These are phyloP conservation scores for Crax fasciolata DNA, from an alignment of 2,797 vertebrate species.

Conservation along the genomic window DNA sequence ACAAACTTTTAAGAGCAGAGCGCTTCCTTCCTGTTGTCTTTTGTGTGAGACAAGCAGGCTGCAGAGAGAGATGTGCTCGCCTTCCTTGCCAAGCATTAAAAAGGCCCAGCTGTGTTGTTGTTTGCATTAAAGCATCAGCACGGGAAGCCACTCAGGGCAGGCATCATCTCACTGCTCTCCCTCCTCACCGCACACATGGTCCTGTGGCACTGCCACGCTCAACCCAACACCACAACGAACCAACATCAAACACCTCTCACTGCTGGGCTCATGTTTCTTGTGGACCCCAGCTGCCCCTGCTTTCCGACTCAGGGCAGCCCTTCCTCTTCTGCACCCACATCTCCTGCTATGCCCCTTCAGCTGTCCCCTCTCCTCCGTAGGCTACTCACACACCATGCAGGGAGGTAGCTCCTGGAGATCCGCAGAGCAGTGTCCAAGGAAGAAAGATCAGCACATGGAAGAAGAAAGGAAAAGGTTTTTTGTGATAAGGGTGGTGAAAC, in stretches of 20 bases:
- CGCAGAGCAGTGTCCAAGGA: background rate
- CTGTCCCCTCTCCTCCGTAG: accelerated
- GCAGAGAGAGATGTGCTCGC: background rate
- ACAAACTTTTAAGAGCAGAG: constrained; percentile 56
- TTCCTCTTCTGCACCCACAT: background rate
- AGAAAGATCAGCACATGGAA: background rate
- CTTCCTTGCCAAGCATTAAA: background rate
- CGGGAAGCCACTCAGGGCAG: background rate
- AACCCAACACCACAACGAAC: accelerated
- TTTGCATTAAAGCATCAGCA: background rate
- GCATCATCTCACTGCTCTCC: background rate
- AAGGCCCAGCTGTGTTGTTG: background rate
- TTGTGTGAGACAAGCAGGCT: background rate
- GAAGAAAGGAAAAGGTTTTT: background rate
- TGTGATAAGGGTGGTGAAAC: too few species aligned
- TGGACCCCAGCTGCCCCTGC: accelerated
- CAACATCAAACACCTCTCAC: background rate
- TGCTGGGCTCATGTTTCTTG: accelerated
- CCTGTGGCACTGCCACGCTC: accelerated
- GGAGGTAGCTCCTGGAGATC: background rate
- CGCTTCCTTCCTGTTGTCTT: constrained; percentile 52
- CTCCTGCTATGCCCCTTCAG: accelerated
- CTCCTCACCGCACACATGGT: accelerated
- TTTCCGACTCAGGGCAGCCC: background rate
- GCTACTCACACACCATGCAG: accelerated